Evolutionary conservation across 35 echinoderm and acorn worm genomes (phyloP), one percentile per base, ranked within the genome.

Genomic region (Apostichopus parvimensis): DNA sequence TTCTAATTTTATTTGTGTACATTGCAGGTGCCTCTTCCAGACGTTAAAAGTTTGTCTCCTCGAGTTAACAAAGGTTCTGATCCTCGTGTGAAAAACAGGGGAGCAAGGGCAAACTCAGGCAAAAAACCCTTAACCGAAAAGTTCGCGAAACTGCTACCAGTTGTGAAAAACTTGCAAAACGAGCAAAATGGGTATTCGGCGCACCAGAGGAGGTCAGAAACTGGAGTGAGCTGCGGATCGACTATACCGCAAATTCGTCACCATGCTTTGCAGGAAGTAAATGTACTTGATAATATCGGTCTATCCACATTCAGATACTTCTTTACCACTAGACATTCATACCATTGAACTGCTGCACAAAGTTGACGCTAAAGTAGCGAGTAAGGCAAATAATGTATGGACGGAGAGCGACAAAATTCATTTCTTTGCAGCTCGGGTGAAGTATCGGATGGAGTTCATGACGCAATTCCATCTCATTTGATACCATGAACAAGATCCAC

Each of bases 401-500:
- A 55, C 18, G 11, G 77, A 91, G 6, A 56, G 3, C 5, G 15
- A 79, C 14, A 6, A 28, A 5, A 57, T 56, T 10, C 65, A 73
- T 53, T 79, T 73, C 57, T 83, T 8, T 58, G 56, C 86, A 62
- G 86, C 86, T 6, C 64, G 80, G 62, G 86, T 87, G 14, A 60
- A 23, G 10, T 87, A 87, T 14, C 15, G 86, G 59, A 54, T 64
- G 22, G 91, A 92, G 80, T 68, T 82, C 8, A 82, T 85, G 13
- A 17, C 5, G 6, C 24, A 80, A 11, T 92, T 83, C 22, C 56
- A 21, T 9, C 11, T 93, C 81, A 12, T 25, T 6, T 14, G 92
- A 93, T 34, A 72, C 79, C 12, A 93, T 85, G 79, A 93, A 87
- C 61, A 92, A 92, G 54, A 6, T 92, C 13, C 8, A 9, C 20